phyloP scores from a whole-genome alignment of 1,140 invertebrate species.

The Arctopsyche grandis region DNA sequence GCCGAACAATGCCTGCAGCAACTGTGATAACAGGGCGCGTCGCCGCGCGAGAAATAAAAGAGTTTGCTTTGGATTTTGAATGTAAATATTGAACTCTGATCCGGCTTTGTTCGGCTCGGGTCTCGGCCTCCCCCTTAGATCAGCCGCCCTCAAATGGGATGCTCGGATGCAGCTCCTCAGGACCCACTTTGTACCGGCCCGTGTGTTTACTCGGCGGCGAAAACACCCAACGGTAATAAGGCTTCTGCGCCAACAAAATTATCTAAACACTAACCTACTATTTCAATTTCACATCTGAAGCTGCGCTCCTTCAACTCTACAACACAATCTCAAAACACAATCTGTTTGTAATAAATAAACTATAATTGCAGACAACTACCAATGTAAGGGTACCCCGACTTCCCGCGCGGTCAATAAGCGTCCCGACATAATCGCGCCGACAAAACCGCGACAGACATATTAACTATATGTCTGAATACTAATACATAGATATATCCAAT shows the following conservation, averaged over 20 bases:
- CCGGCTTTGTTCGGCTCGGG: conserved; percentile 44
- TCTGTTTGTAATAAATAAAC: too few species aligned
- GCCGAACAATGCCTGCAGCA: conserved; percentile 50
- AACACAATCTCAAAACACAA: too few species aligned
- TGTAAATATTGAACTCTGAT: conserved; percentile 54
- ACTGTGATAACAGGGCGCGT: conserved; percentile 50
- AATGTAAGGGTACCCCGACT: too few species aligned
- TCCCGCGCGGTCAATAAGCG: too few species aligned
- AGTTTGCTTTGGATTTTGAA: conserved; percentile 52
- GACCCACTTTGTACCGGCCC: not conserved
- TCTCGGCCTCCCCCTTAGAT: conserved; percentile 40
- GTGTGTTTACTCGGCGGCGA: not conserved
- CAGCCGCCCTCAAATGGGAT: not conserved
- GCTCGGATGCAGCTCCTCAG: not conserved
- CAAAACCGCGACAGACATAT: too few species aligned
- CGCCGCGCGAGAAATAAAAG: conserved; percentile 32
- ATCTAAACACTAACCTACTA: not conserved
- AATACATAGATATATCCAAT: too few species aligned
- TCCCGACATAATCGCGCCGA: too few species aligned
- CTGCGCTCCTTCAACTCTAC: not conserved
- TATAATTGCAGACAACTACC: too few species aligned
- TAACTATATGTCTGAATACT: too few species aligned
- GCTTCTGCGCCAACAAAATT: conserved; percentile 17
- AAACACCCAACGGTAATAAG: not conserved
- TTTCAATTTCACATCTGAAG: not conserved